Conservation (phyloP, 2,888 invertebrate species). For the Pilophorus perplexus region DNA sequence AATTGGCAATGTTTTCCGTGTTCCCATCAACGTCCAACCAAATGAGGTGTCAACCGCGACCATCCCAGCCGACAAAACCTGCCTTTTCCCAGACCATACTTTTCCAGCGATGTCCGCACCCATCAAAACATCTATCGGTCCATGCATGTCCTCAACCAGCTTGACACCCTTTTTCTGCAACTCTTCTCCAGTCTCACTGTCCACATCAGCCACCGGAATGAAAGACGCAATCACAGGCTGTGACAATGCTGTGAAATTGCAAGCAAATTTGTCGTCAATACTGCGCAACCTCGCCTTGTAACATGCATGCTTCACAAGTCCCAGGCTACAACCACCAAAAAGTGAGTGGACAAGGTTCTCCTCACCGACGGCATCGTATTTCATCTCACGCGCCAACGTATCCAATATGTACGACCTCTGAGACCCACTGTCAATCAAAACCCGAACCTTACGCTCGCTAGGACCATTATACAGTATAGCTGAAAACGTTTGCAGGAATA, state of each 20-base stretch:
- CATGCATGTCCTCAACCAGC: slow-evolving; percentile 2
- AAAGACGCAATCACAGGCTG: background rate
- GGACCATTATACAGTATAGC: background rate
- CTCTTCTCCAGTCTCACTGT: background rate
- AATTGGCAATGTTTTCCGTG: background rate
- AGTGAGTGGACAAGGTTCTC: slow-evolving; percentile 1
- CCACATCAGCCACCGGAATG: background rate
- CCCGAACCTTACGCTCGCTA: background rate
- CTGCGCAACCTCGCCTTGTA: background rate
- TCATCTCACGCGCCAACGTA: background rate
- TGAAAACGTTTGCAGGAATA: background rate
- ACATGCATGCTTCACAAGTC: background rate
- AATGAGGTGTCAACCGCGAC: background rate
- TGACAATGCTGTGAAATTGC: background rate
- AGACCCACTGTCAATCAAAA: slow-evolving; percentile 3
- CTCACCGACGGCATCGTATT: background rate
- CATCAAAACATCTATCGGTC: background rate
- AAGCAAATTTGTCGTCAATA: background rate
- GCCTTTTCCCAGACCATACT: background rate
- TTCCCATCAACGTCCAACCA: background rate
- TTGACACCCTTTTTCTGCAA: background rate
- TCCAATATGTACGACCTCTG: background rate
- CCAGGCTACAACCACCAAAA: slow-evolving; percentile 5
- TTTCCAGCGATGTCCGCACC: slow-evolving; percentile 7
- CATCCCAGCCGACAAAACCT: background rate